Base-by-base conservation (phyloP, 2,888 invertebrate species). In the Lucinisca nassula region DNA sequence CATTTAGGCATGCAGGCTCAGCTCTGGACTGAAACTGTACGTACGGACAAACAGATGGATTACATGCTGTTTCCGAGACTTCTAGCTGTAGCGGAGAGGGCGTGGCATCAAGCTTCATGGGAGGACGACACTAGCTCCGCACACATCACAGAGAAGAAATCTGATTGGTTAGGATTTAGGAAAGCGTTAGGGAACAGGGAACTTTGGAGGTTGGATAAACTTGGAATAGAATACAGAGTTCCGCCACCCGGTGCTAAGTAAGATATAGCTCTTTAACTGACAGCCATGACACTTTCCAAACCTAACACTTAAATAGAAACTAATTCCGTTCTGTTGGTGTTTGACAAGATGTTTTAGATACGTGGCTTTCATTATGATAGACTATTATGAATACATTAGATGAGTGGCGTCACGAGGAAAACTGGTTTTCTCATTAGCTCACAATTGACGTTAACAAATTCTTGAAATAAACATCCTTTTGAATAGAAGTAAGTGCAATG, bases 1-100 rank as follows among this genome's bases (percentile, higher is more conserved):
- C n/a, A n/a, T n/a, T 17, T 79, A 95, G 95, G 95, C 37, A 93
- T 95, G 70, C 95, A 95, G 80, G 95, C 94, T 1, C 91, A 95
- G 17, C 70, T 95, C 32, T 95, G 95, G 95, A 90, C 93, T 24
- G 95, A 95, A 82, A 92, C 94, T 0, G 83, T 93, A 2, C 87
- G 93, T 8, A 91, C 88, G 0, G 61, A 67, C 0, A 92, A 92
- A 8, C 92, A 94, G 21, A 45, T 94, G 21, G 91, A 93, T 24
- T 89, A 92, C 81, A 94, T 94, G 94, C 74, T 94, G 45, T 94
- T 92, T 84, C 95, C 95, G 0, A 83, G 95, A 27, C 79, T 95
- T 10, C 80, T 95, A 51, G 95, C 95, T 0, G 88, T 95, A 27
- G 95, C 95, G 0, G 95, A 95, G 88, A 86, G 95, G 32, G 93